phyloP scores from a whole-genome alignment of 2,113 vertebrate genomes.

The Sceloporus undulatus region DNA sequence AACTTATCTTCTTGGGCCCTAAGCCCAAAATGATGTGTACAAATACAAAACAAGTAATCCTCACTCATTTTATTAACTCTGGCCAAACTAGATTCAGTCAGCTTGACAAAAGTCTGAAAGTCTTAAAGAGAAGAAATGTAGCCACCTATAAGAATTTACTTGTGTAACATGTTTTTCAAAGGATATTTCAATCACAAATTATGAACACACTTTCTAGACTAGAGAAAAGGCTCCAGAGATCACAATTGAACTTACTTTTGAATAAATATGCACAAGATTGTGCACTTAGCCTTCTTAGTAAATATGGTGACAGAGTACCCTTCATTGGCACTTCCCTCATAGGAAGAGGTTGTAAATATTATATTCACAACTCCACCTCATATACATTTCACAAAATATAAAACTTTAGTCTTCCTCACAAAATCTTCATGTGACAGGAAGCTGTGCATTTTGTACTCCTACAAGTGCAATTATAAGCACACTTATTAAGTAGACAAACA shows the following conservation, averaged over 20 bases:
- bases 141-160: constrained; percentile 56
- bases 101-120: neutral
- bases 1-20: neutral
- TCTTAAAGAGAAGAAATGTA: constrained; percentile 46
- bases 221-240: neutral
- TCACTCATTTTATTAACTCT: neutral
- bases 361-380: neutral
- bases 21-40: neutral
- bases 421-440: neutral
- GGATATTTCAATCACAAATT: constrained; percentile 15
- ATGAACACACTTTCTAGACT: neutral
- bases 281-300: neutral
- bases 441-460: neutral
- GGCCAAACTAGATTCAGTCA: neutral
- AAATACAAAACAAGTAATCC: neutral
- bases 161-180: constrained; percentile 24
- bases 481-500: neutral
- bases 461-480: neutral
- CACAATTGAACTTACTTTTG: neutral
- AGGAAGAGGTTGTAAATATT: neutral
- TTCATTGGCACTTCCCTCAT: neutral
- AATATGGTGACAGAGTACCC: neutral
- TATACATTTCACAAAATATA: neutral
- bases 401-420: neutral
- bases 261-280: neutral